Evolutionary conservation across 2,888 invertebrate genomes (phyloP).

Genomic region (Augochlorella aurata): DNA sequence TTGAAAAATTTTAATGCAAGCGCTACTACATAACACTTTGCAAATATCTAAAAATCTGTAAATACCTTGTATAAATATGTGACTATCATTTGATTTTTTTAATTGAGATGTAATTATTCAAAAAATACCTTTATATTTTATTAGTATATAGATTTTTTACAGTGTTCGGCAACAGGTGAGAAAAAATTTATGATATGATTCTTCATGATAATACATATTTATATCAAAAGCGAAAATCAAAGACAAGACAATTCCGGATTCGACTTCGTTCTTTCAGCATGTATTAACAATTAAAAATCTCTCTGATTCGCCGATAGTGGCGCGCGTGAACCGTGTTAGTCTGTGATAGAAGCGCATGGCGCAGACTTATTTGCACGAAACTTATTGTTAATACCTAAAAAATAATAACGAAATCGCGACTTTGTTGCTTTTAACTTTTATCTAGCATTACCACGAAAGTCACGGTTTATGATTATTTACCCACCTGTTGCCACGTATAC

Average conservation of each 20-base stretch:
- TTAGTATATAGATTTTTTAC: neutral
- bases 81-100: neutral
- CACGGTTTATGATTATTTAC: neutral
- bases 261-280: neutral
- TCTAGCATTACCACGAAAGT: neutral
- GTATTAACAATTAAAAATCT: neutral
- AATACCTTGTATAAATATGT: neutral
- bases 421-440: neutral
- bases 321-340: neutral
- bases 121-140: neutral
- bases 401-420: neutral
- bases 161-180: neutral
- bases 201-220: neutral
- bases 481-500: neutral
- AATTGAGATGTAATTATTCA: neutral
- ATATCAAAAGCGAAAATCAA: neutral
- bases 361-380: neutral
- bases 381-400: neutral
- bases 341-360: neutral
- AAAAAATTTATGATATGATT: neutral
- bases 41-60: slow-evolving; percentile 4
- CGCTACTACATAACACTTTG: neutral
- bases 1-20: slow-evolving; percentile 30
- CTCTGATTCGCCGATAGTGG: neutral
- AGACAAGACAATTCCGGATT: neutral